These are phyloP conservation scores for Sinocyclocheilus anshuiensis DNA, from an alignment of 2,113 vertebrate genomes.

Conservation along the genomic window DNA sequence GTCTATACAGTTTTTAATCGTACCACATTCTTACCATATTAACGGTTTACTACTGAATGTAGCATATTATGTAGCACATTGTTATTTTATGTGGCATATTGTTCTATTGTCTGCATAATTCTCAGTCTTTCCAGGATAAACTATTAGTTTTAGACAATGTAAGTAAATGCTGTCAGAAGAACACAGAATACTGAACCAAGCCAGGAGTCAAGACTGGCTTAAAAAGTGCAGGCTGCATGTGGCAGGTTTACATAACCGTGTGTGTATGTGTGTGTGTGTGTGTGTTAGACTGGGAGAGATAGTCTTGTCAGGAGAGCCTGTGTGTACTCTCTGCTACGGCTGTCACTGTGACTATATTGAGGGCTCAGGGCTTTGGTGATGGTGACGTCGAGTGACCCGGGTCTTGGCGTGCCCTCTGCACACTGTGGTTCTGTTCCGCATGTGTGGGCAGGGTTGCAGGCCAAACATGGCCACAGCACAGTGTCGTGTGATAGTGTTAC, in stretches of 20 bases:
- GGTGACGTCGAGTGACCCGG: constrained; percentile 41
- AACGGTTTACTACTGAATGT: not conserved
- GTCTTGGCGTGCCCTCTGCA: constrained; percentile 32
- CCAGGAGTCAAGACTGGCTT: constrained; percentile 38
- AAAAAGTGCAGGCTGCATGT: constrained; percentile 41
- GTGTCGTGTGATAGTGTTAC: not conserved
- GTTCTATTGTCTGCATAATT: not conserved
- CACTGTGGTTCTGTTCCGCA: constrained; percentile 44
- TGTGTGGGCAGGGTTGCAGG: constrained; percentile 41
- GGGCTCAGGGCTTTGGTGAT: constrained; percentile 34
- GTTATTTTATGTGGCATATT: not conserved
- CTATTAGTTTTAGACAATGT: not conserved
- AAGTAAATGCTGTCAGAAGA: constrained; percentile 24
- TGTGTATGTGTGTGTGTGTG: constrained; percentile 15
- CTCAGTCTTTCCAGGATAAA: not conserved
- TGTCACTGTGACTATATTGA: constrained; percentile 41
- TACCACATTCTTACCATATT: not conserved
- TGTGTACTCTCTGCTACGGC: constrained; percentile 36
- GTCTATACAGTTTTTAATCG: no score
- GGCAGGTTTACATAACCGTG: constrained; percentile 41
- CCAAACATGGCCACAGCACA: constrained; percentile 41
- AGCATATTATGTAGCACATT: no score
- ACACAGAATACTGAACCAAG: constrained; percentile 28
- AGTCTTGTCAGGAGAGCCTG: constrained; percentile 35
- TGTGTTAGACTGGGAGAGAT: not conserved